A percentile compares a stretch with the other conserved stretches of the same genome.
Evolutionary conservation across 2,113 vertebrate genomes (phyloP).

Genomic region (Megaleporinus macrocephalus): DNA sequence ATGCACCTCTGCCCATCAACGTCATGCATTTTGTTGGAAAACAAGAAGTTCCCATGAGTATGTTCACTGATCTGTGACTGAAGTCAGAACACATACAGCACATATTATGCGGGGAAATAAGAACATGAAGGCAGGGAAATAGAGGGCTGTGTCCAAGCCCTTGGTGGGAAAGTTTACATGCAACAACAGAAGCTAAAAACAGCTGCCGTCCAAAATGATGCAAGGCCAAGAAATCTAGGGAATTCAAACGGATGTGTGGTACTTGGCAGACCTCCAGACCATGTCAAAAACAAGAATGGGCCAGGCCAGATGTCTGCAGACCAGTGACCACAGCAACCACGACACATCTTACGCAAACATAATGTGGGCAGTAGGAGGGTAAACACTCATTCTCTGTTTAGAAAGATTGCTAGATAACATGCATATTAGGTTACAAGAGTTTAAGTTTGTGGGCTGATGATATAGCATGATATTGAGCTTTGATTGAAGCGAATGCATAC

Average conservation of each 20-base stretch:
- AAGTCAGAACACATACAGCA: constrained; percentile 6
- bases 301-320: constrained; percentile 12
- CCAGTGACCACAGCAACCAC: constrained; percentile 14
- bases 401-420: background rate
- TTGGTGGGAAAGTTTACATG: constrained; percentile 50
- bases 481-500: no score
- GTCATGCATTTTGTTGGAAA: background rate
- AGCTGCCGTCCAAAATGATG: constrained; percentile 46
- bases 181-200: constrained; percentile 39
- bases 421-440: background rate
- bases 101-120: constrained; percentile 3
- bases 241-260: constrained; percentile 46
- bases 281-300: background rate
- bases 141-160: background rate
- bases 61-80: background rate
- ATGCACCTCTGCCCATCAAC: background rate
- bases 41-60: background rate
- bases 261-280: constrained; percentile 36
- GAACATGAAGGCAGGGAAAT: background rate
- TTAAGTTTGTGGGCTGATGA: background rate
- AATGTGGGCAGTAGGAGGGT: background rate
- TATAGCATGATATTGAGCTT: background rate
- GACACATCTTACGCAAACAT: constrained; percentile 3
- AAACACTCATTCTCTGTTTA: background rate
- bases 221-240: constrained; percentile 47